Evolutionary conservation across 1,140 invertebrate genomes (phyloP), one percentile per base, ranked within the genome.

Genomic region (Drosophila nigrodunni): DNA sequence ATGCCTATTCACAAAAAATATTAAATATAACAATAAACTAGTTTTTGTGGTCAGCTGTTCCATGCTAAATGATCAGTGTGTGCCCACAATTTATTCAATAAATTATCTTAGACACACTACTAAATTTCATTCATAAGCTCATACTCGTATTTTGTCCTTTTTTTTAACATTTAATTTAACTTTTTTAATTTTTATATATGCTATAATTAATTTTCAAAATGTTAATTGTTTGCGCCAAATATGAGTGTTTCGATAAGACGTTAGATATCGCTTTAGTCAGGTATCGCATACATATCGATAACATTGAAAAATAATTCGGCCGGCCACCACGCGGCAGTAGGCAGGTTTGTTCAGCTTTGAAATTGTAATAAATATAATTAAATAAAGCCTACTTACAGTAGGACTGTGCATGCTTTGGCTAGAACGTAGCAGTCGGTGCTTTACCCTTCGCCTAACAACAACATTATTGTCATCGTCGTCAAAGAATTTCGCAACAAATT

Each of bases 251-350:
- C 18, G 46, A 49, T 25, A 9, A 10, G 2, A 25, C 10, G 21
- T 11, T 25, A 25, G 2, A n/a, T 10, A 46, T 7, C 8, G 7
- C 6, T 6, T 11, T n/a, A 35, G 35, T 61, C 21, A 35, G 4
- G 8, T 66, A 67, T 57, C 54, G 46, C 46, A 44, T 35, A 11
- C 25, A 37, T 57, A 50, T 15, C 54, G 37, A 64, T 50, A 58
- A 21, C 35, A 72, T 7, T 15, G 25, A 43, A 58, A 57, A 21
- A 41, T 64, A 55, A 71, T 21, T 71, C 35, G 18, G 70, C 64
- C 64, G 70, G 70, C 37, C 10, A 68, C 49, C 70, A 73, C 70
- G 70, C 64, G 70, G 64, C 70, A 37, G 15, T 35, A 34, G 47
- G 46, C 67, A 39, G 25, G 34, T 52, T 39, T 5, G 15, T 21